These are phyloP conservation scores for Syrmaticus mikado DNA, from an alignment of 2,113 vertebrate species.

Conservation along the genomic window DNA sequence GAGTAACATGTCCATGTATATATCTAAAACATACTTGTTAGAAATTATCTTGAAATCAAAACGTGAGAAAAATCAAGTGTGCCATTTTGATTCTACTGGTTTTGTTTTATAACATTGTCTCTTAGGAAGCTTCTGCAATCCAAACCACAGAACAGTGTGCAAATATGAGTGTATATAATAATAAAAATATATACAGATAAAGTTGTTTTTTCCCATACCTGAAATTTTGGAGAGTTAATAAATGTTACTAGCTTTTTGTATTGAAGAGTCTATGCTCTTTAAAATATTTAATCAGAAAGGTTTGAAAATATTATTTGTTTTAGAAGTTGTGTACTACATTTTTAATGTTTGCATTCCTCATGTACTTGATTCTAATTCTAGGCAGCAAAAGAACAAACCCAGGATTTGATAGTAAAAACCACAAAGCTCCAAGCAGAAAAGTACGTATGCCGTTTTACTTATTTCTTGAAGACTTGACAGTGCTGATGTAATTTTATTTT, in stretches of 20 bases:
- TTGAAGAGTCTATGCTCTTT: background rate
- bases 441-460: slow-evolving; percentile 78
- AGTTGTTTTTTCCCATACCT: background rate
- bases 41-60: background rate
- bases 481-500: background rate
- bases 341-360: background rate
- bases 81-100: background rate
- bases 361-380: slow-evolving; percentile 67
- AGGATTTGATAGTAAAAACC: slow-evolving; percentile 96
- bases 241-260: background rate
- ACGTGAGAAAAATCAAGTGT: background rate
- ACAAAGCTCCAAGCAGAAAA: slow-evolving; percentile 97
- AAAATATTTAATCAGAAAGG: background rate
- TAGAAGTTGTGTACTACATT: background rate
- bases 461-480: background rate
- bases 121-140: background rate
- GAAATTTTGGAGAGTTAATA: background rate
- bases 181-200: background rate
- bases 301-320: background rate
- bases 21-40: background rate
- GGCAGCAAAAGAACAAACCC: slow-evolving; percentile 97
- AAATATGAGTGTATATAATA: background rate
- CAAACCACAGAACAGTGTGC: background rate
- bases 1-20: background rate
- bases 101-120: background rate